Base-by-base conservation (phyloP, 2,113 vertebrate species). In the Aplodontia rufa region DNA sequence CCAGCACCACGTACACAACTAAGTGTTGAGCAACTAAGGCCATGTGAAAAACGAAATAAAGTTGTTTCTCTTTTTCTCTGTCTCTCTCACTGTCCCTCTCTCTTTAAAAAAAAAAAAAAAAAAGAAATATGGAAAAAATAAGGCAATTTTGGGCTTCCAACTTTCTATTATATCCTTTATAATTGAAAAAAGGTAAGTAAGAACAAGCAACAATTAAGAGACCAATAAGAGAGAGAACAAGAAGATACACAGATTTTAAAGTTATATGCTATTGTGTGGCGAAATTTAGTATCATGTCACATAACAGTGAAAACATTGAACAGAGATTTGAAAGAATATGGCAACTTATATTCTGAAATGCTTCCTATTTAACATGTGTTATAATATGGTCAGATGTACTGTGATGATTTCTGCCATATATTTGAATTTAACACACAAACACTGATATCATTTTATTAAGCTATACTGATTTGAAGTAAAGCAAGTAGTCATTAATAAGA, bases 261-360 rank as follows among this genome's bases (percentile, higher is more conserved):
- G 26, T 49, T 42, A 32, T 1, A 74, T 45, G 10, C 9, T 66
- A n/a, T 78, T 1, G 53, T 62, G 10, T 82, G 32, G 7, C 92
- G 84, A 92, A 82, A 78, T 68, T 92, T 93, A 66, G 30, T 58
- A 87, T 90, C 8, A 82, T 69, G 20, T 62, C 53, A 94, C 6
- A 78, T 3, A 72, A 35, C 7, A 78, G n/a, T n/a, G 9, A 37
- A 17, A 66, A 55, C 13, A 30, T 1, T 60, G 37, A 82, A 51
- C 11, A 42, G 10, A 42, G 3, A 51, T 55, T 1, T 49, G 42
- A 82, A 93, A 55, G 20, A 88, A 82, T 64, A 64, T 76, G 19
- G 32, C 4, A 35, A 32, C 37, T 76, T 35, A 76, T 49, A 92
- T 66, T 78, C 14, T 30, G 16, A 93, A 88, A 88, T 9, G 20